Conservation (phyloP, 2,113 vertebrate species). For the Scomber colias region DNA sequence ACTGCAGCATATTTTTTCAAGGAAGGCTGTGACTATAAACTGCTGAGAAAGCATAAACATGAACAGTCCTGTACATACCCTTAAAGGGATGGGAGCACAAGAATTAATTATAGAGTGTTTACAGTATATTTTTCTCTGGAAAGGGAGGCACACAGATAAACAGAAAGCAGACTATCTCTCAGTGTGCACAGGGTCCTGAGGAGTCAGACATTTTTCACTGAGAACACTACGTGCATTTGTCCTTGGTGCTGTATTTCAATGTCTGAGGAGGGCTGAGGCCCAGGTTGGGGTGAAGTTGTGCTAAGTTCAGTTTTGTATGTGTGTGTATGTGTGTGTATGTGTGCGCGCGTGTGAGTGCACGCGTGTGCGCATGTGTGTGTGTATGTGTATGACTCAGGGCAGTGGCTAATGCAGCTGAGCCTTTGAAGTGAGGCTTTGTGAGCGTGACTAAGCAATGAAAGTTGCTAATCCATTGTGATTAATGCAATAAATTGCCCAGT, state of each 20-base stretch:
- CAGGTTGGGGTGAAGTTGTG: constrained; percentile 55
- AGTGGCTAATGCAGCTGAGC: constrained; percentile 66
- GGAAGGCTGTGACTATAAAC: neutral
- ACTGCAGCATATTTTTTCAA: neutral
- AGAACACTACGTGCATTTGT: constrained; percentile 64
- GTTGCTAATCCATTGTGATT: constrained; percentile 85
- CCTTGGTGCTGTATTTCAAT: constrained; percentile 68
- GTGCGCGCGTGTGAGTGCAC: neutral
- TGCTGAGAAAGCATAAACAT: neutral
- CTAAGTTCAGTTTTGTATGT: constrained; percentile 52
- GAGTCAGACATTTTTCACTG: constrained; percentile 31
- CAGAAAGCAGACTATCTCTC: constrained; percentile 10
- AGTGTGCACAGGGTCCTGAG: constrained; percentile 19
- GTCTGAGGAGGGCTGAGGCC: constrained; percentile 73
- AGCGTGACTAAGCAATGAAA: constrained; percentile 86
- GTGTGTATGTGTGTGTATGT: constrained; percentile 25
- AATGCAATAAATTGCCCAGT: constrained; percentile 84
- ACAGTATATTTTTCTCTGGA: constrained; percentile 12
- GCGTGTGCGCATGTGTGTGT: constrained; percentile 21
- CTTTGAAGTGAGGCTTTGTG: constrained; percentile 81
- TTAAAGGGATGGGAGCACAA: neutral
- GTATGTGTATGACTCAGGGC: constrained; percentile 47
- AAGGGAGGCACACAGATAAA: neutral
- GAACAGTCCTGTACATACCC: neutral
- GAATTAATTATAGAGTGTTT: neutral